Base-by-base conservation (phyloP, 2,888 invertebrate species). In the Drosophila phalerata region DNA sequence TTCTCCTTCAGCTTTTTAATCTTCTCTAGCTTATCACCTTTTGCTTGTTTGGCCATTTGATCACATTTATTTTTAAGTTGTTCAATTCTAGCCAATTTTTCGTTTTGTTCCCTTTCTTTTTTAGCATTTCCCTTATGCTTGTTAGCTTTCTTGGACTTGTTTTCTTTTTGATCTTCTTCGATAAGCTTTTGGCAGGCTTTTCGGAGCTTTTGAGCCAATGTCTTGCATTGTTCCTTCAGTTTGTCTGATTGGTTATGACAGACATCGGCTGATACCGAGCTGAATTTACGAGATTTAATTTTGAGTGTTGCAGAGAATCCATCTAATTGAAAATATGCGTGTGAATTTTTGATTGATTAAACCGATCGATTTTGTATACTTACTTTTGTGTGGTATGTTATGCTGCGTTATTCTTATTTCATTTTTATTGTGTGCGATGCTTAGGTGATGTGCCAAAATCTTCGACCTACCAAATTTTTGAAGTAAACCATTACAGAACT, bases 381-480 rank as follows among this genome's bases (percentile, higher is more conserved):
- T 64, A 73, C 78, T 64, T 49, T 34, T 55, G 3, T 45, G 15
- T 5, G 34, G 15, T 5, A 56, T 6, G 2, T 47, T 51, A 10
- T 65, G 34, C 17, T 38, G 30, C 3, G 58, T 51, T 61, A 61
- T 52, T 37, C 28, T 28, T 2, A 32, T 47, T 22, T 37, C 51
- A 53, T 47, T 55, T 9, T 53, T 34, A 28, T 42, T 57, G 19
- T 52, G 60, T 3, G 51, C n/a, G 0, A 43, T 40, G 9, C 42
- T 34, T 4, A 55, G n/a, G 17, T 53, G 43, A 10, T 62, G 47
- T 15, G 51, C n/a, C 11, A 28, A 49, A 25, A 37, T 15, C 8
- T 56, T 43, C 1, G 51, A 30, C 17, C 30, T 40, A 13, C 9
- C 11, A 3, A 48, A 32, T 19, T 43, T 65, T 15, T 64, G 72